A percentile compares a stretch with the other conserved stretches of the same genome.
Conservation (phyloP, 1,140 invertebrate genomes). For the Caenorhabditis remanei region DNA sequence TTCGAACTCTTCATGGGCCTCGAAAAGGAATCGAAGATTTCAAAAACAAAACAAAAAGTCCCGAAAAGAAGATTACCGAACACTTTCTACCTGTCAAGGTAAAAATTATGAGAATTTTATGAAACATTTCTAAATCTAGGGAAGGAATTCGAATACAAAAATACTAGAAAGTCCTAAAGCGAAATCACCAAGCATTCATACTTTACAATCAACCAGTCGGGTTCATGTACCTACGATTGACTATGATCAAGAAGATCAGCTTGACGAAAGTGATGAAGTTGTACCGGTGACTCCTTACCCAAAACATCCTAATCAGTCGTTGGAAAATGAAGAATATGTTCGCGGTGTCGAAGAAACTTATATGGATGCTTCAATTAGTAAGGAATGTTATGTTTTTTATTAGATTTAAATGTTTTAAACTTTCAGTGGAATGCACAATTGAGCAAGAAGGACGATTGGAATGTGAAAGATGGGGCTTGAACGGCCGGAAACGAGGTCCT, state of each 20-base stretch:
- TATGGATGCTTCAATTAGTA: slow-evolving; percentile 7
- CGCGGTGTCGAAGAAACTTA: background rate
- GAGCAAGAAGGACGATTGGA: slow-evolving; percentile 10
- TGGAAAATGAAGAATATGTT: background rate
- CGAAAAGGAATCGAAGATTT: background rate
- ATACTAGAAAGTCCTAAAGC: too few relatives aligned
- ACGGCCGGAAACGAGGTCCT: background rate
- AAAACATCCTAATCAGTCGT: too few relatives aligned
- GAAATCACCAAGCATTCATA: too few relatives aligned
- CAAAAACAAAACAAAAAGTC: background rate
- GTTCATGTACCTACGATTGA: too few relatives aligned
- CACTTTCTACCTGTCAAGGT: background rate
- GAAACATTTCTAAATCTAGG: background rate
- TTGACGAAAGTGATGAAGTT: too few relatives aligned
- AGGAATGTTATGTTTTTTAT: background rate
- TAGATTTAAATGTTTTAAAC: background rate
- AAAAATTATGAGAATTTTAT: background rate
- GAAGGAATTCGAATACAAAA: background rate
- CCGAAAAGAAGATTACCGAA: background rate
- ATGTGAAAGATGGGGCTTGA: slow-evolving; percentile 17
- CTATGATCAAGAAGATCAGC: too few relatives aligned
- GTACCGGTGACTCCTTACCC: too few relatives aligned
- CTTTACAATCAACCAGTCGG: too few relatives aligned
- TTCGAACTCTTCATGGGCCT: slow-evolving; percentile 3
- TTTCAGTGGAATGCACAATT: slow-evolving; percentile 33